Base-by-base conservation (phyloP, 2,797 vertebrate species). In the Jordanella pulchra region DNA sequence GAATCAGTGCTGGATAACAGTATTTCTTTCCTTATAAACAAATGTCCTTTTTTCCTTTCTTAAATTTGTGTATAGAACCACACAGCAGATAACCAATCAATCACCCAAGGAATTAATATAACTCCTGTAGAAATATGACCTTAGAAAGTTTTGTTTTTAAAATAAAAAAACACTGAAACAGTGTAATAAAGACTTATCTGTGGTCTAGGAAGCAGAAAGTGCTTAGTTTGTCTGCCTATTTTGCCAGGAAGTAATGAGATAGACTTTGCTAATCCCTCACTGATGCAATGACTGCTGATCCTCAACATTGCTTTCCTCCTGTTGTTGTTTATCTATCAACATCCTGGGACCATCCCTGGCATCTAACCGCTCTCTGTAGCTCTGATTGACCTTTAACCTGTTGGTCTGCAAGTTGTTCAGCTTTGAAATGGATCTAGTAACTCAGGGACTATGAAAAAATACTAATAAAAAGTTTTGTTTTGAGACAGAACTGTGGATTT, bases 281-380 rank as follows among this genome's bases (percentile, higher is more conserved):
- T 91, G 87, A 91, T 90, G 92, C 91, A 92, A 85, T 90, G 89
- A 73, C 70, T 80, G 64, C 88, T 89, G 91, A 89, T 94, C 88
- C 93, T 86, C 78, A 85, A 55, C 55, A 67, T 65, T 79, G 76
- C 75, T 75, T 84, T 87, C 81, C 89, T 88, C 77, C 86, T 80
- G 85, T 80, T 72, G 82, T 83, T 86, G 84, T 88, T 93, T 86
- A 87, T 91, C 91, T 91, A 70, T 75, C 64, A 85, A 82, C 86
- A 75, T 78, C 89, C 89, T 92, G 82, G 92, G 91, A 85, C 87
- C 75, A 11, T 82, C 25, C 27, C 75, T 76, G 79, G 75, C 76
- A 75, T 89, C 85, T 84, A 82, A 84, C 72, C 75, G 58, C 71
- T 84, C 80, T 54, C 48, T 73, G 83, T 78, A 70, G 72, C 71